These are phyloP conservation scores for Galerucella calmariensis DNA, from an alignment of 2,888 invertebrate genomes.

Conservation along the genomic window DNA sequence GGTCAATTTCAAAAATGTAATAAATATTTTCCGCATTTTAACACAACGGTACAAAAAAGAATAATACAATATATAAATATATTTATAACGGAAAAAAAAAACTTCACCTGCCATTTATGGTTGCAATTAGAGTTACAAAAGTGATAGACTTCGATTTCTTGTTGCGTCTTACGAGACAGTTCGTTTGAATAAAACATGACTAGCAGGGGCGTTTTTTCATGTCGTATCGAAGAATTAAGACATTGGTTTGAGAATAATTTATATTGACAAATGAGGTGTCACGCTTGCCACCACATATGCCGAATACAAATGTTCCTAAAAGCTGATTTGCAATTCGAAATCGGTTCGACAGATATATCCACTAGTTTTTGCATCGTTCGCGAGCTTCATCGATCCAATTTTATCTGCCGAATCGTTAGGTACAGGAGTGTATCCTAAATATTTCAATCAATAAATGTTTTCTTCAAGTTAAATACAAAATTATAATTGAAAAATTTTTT, in stretches of 20 bases:
- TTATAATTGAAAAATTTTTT: too few species aligned
- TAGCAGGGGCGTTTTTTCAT: constrained; percentile 43
- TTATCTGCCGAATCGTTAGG: constrained; percentile 13
- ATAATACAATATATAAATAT: not conserved
- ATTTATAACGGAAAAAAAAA: not conserved
- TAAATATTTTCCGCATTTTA: too few species aligned
- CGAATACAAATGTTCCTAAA: constrained; percentile 63
- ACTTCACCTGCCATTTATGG: constrained; percentile 16
- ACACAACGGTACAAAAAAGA: too few species aligned
- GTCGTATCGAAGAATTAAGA: constrained; percentile 57
- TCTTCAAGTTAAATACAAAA: too few species aligned
- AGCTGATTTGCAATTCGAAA: constrained; percentile 63
- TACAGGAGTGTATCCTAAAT: constrained; percentile 21
- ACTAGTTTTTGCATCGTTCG: constrained; percentile 57
- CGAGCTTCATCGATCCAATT: constrained; percentile 15
- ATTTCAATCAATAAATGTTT: not conserved
- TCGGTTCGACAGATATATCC: constrained; percentile 47
- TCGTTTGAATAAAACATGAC: constrained; percentile 48
- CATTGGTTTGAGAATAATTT: constrained; percentile 61
- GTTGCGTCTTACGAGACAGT: constrained; percentile 36
- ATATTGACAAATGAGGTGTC: constrained; percentile 66
- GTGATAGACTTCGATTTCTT: constrained; percentile 44
- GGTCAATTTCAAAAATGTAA: too few species aligned
- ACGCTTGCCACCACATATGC: constrained; percentile 61
- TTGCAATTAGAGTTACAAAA: constrained; percentile 46